Conservation (phyloP, 2,797 vertebrate species). For the Microctenopoma stevenorrisi region DNA sequence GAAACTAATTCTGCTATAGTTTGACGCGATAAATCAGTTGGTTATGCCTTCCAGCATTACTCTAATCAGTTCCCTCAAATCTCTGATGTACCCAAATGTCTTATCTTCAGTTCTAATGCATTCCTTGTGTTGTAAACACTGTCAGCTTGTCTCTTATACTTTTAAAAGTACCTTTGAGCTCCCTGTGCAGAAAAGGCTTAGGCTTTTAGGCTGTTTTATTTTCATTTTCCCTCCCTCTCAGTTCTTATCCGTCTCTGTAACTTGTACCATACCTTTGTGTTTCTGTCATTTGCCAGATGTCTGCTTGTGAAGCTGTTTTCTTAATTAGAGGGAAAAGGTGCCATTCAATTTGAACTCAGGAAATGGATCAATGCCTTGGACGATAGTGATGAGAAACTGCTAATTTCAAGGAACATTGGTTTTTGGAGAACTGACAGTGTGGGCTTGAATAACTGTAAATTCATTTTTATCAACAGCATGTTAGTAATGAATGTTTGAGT, state of each 20-base stretch:
- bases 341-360: slow-evolving; percentile 57
- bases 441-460: slow-evolving; percentile 55
- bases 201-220: slow-evolving; percentile 10
- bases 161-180: slow-evolving; percentile 11
- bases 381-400: slow-evolving; percentile 58
- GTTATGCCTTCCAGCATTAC: slow-evolving; percentile 10
- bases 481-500: slow-evolving; percentile 39
- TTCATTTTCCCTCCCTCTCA: slow-evolving; percentile 1
- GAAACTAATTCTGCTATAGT: not conserved
- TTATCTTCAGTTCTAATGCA: too few relatives aligned
- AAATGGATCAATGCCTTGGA: slow-evolving; percentile 66
- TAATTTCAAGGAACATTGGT: slow-evolving; percentile 78
- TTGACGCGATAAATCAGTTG: not conserved
- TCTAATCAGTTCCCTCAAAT: not conserved
- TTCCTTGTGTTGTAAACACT: slow-evolving; percentile 9
- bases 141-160: slow-evolving; percentile 7
- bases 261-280: not conserved
- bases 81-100: not conserved
- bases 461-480: slow-evolving; percentile 57
- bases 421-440: slow-evolving; percentile 55
- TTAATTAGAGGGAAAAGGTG: slow-evolving; percentile 68
- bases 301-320: slow-evolving; percentile 62
- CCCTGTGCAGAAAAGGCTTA: slow-evolving; percentile 23
- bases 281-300: slow-evolving; percentile 26
- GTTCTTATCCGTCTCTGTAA: not conserved